Evolutionary conservation across 2,113 vertebrate species (phyloP), one percentile per base, ranked within the genome.

Genomic region (Corvus moneduloides): DNA sequence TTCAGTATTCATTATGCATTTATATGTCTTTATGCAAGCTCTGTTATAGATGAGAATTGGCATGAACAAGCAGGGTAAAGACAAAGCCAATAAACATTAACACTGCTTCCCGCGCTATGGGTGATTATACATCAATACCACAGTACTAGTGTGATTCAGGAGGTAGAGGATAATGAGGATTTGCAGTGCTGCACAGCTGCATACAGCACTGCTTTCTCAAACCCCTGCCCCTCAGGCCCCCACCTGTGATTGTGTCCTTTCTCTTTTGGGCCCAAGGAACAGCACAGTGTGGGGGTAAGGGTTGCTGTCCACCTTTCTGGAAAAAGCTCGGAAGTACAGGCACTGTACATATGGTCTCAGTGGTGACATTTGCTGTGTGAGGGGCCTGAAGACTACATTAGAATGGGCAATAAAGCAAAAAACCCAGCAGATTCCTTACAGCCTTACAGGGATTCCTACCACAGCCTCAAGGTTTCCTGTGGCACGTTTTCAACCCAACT

Each of bases 11-110:
- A 93, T 94, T 87, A 89, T 0, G 0, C 79, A 93, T 66, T 61
- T 94, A 77, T 84, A 72, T 61, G 69, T 89, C 95, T 78, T 89
- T 81, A 81, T 90, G 80, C 68, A 59, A 39, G 80, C 56, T 89
- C 64, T 52, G 94, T 90, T 90, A 94, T 64, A 84, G 87, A 96
- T 86, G 85, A 86, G 87, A 88, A 88, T 19, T 95, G 93, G 94
- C 87, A 93, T 0, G 7, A 90, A 51, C 84, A 55, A 93, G 81
- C 32, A 7, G 5, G 72, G 68, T 51, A 82, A 87, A 91, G 87
- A 88, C 94, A 96, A 97, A 94, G 87, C 87, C 91, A 88, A 96
- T 77, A 92, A 94, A 44, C 92, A 96, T 93, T 90, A 95, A 78
- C 92, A 64, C 72, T 35, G 37, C 71, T 93, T 78, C 76, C 76